These are phyloP conservation scores for Apostichopus leukothele DNA, from an alignment of 53 echinoderm and acorn worm species.

Conservation along the genomic window DNA sequence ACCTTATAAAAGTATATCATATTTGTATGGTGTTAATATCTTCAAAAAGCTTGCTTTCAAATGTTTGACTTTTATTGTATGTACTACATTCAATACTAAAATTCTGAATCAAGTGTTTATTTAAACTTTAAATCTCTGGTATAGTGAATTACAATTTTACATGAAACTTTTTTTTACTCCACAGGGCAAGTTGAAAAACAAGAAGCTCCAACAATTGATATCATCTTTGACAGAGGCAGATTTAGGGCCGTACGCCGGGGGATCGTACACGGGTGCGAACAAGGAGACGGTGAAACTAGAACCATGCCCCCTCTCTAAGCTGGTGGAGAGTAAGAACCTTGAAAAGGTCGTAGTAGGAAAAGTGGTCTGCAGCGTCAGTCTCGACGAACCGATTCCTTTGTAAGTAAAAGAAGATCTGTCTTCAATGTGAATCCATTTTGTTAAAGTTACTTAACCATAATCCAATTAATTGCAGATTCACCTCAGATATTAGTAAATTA, in stretches of 20 bases:
- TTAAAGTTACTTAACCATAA: not conserved
- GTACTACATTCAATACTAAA: too few relatives aligned
- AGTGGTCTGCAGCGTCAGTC: constrained; percentile 88
- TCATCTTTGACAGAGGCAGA: constrained; percentile 77
- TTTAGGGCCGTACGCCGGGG: constrained; percentile 92
- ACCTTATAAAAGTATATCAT: too few relatives aligned
- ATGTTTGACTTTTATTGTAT: too few relatives aligned
- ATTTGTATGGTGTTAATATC: too few relatives aligned
- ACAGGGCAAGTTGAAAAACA: constrained; percentile 93
- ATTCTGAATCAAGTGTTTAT: too few relatives aligned
- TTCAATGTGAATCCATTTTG: not conserved
- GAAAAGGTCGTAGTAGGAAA: constrained; percentile 94
- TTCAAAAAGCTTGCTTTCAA: too few relatives aligned
- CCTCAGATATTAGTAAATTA: too few relatives aligned
- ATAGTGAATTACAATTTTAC: too few relatives aligned
- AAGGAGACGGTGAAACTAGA: constrained; percentile 85
- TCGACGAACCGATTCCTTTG: constrained; percentile 99
- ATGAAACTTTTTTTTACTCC: not conserved
- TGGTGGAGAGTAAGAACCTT: constrained; percentile 66
- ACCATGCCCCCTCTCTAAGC: constrained; percentile 55
- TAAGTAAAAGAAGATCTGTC: constrained; percentile 54
- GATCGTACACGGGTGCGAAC: constrained; percentile 74
- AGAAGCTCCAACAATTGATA: constrained; percentile 83
- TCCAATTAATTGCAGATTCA: not conserved
- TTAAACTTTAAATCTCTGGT: too few relatives aligned